Evolutionary conservation across 1,140 invertebrate genomes (phyloP).

Genomic region (Halotydeus destructor): DNA sequence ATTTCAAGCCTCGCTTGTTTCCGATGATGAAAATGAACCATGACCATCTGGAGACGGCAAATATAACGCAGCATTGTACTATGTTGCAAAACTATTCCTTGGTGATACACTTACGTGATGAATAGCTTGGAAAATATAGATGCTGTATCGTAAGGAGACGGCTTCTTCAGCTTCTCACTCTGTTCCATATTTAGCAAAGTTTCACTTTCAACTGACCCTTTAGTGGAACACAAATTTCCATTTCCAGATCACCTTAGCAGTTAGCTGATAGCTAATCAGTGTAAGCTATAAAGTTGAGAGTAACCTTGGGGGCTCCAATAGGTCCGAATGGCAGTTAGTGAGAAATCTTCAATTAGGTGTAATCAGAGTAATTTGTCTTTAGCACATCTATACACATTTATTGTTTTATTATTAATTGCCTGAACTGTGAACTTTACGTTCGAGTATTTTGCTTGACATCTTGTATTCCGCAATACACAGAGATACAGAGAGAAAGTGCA

Average conservation of each 20-base stretch:
- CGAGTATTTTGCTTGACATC: no score
- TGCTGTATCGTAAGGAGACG: constrained; percentile 10
- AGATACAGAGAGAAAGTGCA: no score
- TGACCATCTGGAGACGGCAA: constrained; percentile 11
- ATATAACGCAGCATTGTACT: no score
- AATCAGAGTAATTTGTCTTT: no score
- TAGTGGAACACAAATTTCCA: neutral
- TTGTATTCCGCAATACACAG: no score
- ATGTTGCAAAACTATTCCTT: neutral
- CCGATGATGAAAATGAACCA: constrained; percentile 6
- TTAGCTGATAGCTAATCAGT: neutral
- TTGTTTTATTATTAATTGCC: no score
- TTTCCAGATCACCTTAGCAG: neutral
- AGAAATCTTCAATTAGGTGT: neutral
- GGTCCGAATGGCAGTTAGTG: neutral
- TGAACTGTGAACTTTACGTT: no score
- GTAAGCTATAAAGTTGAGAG: neutral
- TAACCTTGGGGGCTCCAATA: neutral
- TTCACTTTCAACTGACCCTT: no score
- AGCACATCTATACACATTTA: no score
- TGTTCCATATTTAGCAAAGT: constrained; percentile 2
- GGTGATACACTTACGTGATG: constrained; percentile 6
- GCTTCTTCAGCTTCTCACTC: neutral
- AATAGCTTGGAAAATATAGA: constrained; percentile 5
- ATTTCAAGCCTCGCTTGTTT: constrained; percentile 9